Evolutionary conservation across 2,797 vertebrate genomes (phyloP).

Genomic region (Rhinatrema bivittatum): DNA sequence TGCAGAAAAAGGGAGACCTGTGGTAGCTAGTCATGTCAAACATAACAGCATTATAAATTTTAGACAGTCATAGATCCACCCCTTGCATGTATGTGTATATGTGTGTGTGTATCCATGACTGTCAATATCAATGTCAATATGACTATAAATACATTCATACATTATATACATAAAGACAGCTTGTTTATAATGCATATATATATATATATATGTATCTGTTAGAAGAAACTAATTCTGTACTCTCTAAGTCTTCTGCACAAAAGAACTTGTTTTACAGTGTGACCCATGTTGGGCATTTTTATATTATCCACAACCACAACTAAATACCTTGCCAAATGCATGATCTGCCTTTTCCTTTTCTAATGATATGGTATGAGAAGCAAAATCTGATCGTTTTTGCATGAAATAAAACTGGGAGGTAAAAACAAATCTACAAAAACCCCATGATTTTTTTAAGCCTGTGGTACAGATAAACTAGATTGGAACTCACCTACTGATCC

Average conservation of each 20-base stretch:
- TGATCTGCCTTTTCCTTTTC: slow-evolving; percentile 75
- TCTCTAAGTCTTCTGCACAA: slow-evolving; percentile 49
- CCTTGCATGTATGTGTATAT: slow-evolving; percentile 68
- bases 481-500: slow-evolving; percentile 39
- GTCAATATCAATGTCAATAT: too few species aligned
- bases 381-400: slow-evolving; percentile 59
- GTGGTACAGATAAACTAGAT: slow-evolving; percentile 33
- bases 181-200: too few species aligned
- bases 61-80: too few species aligned
- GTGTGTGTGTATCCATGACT: too few species aligned
- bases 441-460: slow-evolving; percentile 33
- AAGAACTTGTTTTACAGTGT: slow-evolving; percentile 38
- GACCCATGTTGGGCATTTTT: slow-evolving; percentile 51
- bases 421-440: slow-evolving; percentile 21
- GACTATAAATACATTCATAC: too few species aligned
- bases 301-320: slow-evolving; percentile 58
- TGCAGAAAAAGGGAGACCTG: too few species aligned
- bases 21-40: too few species aligned
- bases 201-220: too few species aligned
- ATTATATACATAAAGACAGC: too few species aligned
- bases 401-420: slow-evolving; percentile 58
- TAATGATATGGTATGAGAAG: slow-evolving; percentile 48
- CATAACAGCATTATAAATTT: too few species aligned
- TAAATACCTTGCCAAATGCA: slow-evolving; percentile 81
- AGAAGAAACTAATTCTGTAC: too few species aligned